A percentile compares a stretch with the other conserved stretches of the same genome.
phyloP scores from a whole-genome alignment of 2,888 invertebrate genomes.

The Maniola hyperantus region DNA sequence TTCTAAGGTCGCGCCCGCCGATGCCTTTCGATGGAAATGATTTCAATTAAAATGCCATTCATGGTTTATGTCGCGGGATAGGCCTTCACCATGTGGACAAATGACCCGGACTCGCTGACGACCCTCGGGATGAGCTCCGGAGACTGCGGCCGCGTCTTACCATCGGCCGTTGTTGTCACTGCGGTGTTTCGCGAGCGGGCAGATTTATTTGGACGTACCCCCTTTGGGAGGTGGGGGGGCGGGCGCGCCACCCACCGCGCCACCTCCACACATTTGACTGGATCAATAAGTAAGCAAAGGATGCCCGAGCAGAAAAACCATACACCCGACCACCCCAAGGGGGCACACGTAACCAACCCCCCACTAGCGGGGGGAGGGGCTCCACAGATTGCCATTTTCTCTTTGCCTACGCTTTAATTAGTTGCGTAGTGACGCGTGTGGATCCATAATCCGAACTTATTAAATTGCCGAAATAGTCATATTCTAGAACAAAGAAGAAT shows the following conservation, averaged over 20 bases:
- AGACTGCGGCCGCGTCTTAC: slow-evolving; percentile 81
- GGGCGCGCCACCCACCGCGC: slow-evolving; percentile 78
- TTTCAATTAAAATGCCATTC: slow-evolving; percentile 69
- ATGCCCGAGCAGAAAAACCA: slow-evolving; percentile 84
- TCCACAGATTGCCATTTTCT: slow-evolving; percentile 83
- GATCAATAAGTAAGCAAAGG: slow-evolving; percentile 84
- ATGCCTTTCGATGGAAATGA: slow-evolving; percentile 66
- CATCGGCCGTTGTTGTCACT: slow-evolving; percentile 80
- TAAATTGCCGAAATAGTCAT: slow-evolving; percentile 58
- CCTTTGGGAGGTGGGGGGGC: slow-evolving; percentile 69
- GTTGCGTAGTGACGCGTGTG: slow-evolving; percentile 82
- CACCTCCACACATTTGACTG: slow-evolving; percentile 84
- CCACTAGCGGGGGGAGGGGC: slow-evolving; percentile 81
- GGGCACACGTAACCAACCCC: slow-evolving; percentile 83
- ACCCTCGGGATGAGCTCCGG: slow-evolving; percentile 43
- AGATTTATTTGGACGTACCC: slow-evolving; percentile 84
- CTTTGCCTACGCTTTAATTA: slow-evolving; percentile 83
- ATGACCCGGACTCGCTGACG: slow-evolving; percentile 23
- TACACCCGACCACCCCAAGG: slow-evolving; percentile 82
- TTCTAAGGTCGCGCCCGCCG: slow-evolving; percentile 69
- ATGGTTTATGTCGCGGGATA: slow-evolving; percentile 28
- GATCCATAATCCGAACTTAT: slow-evolving; percentile 77
- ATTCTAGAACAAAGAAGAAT: slow-evolving; percentile 23
- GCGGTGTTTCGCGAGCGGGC: slow-evolving; percentile 83
- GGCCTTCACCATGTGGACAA: slow-evolving; percentile 24